A percentile compares a stretch with the other conserved stretches of the same genome.
These are phyloP conservation scores for Tenualosa thibaudeaui DNA, from an alignment of 2,797 vertebrate species.

Conservation along the genomic window DNA sequence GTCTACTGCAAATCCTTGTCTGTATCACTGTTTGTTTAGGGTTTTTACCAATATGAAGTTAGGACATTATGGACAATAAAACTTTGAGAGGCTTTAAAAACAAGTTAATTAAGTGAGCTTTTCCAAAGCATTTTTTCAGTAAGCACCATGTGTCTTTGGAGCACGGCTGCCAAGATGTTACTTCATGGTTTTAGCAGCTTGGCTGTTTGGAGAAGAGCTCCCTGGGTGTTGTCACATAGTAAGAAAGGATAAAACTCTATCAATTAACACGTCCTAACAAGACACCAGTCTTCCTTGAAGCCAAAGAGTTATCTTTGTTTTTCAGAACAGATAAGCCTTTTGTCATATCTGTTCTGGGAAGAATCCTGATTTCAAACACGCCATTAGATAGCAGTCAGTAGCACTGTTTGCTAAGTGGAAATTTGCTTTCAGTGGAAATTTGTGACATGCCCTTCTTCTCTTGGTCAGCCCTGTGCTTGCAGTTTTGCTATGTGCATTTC, in stretches of 20 bases:
- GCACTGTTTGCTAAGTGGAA: slow-evolving; percentile 23
- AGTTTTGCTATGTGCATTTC: slow-evolving; percentile 34
- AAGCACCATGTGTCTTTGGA: neutral
- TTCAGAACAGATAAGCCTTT: neutral
- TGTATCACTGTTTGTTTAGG: slow-evolving; percentile 4
- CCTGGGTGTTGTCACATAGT: neutral
- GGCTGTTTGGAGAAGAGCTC: neutral
- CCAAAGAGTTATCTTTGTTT: neutral
- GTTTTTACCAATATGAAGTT: neutral
- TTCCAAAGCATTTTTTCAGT: neutral
- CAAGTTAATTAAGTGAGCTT: slow-evolving; percentile 9
- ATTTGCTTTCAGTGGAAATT: slow-evolving; percentile 28
- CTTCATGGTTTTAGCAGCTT: neutral
- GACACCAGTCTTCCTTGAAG: too few relatives aligned
- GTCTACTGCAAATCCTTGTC: neutral
- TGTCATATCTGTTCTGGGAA: neutral
- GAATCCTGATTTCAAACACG: neutral
- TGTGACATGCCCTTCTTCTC: slow-evolving; percentile 25
- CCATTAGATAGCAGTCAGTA: neutral
- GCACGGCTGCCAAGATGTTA: slow-evolving; percentile 4
- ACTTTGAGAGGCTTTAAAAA: slow-evolving; percentile 2
- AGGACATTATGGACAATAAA: neutral
- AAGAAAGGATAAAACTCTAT: neutral
- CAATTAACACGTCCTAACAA: neutral
- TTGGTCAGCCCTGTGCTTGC: neutral